A percentile compares a stretch with the other conserved stretches of the same genome.
phyloP scores from a whole-genome alignment of 2,797 vertebrate species.

The Oryzias sinensis region DNA sequence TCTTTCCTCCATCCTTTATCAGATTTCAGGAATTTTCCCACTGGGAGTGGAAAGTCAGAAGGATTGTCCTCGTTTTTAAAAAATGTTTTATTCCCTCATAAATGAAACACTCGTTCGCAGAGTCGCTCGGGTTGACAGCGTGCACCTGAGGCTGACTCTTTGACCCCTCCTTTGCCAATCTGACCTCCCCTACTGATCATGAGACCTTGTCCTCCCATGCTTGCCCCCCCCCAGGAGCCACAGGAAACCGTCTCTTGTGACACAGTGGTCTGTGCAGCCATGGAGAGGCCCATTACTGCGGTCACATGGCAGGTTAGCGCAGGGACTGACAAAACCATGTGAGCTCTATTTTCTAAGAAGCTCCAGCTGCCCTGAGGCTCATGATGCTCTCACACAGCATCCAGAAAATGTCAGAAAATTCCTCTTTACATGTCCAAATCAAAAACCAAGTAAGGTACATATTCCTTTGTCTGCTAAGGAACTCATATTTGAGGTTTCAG shows the following conservation, averaged over 20 bases:
- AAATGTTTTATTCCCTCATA: slow-evolving; percentile 1
- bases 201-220: slow-evolving; percentile 52
- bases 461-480: too few relatives aligned
- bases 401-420: slow-evolving; percentile 26
- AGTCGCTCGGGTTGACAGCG: not conserved
- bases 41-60: slow-evolving; percentile 44
- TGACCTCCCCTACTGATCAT: slow-evolving; percentile 63
- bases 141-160: slow-evolving; percentile 65
- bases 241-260: slow-evolving; percentile 73
- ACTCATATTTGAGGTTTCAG: too few relatives aligned
- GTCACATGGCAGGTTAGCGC: slow-evolving; percentile 79
- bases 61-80: slow-evolving; percentile 17
- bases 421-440: not conserved
- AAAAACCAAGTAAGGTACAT: too few relatives aligned
- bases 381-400: slow-evolving; percentile 36
- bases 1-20: slow-evolving; percentile 54
- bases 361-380: slow-evolving; percentile 50
- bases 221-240: slow-evolving; percentile 45
- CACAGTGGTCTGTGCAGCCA: slow-evolving; percentile 58
- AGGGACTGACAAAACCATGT: slow-evolving; percentile 70
- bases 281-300: slow-evolving; percentile 70
- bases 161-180: slow-evolving; percentile 24
- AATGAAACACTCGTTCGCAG: not conserved
- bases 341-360: slow-evolving; percentile 74
- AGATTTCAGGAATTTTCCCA: slow-evolving; percentile 74